Conservation (phyloP, 2,113 vertebrate genomes). For the Copsychus sechellarum region DNA sequence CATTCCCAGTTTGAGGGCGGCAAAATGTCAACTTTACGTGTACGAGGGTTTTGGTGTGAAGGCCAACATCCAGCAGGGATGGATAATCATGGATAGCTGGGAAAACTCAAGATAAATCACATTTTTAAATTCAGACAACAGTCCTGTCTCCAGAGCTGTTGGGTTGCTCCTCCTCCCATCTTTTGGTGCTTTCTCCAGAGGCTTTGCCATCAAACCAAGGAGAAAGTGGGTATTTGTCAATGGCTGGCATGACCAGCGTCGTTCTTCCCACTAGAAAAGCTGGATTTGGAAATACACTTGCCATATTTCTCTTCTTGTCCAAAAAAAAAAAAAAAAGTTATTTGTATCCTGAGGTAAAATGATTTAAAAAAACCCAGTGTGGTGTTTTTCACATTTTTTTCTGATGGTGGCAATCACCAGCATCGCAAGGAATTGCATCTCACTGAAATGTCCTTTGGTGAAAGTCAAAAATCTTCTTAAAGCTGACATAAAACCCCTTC, state of each 20-base stretch:
- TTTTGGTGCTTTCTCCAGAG: not conserved
- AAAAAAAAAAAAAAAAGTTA: not conserved
- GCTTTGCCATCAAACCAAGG: not conserved
- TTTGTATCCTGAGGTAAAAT: not conserved
- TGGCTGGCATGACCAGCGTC: not conserved
- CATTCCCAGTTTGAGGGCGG: not conserved
- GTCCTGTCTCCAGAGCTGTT: not conserved
- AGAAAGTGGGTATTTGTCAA: not conserved
- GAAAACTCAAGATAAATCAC: not conserved
- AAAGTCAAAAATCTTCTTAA: not conserved
- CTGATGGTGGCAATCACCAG: not conserved
- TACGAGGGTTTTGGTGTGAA: not conserved
- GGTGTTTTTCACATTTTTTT: not conserved
- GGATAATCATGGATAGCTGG: not conserved
- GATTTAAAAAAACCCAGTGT: accelerated
- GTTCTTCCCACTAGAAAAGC: not conserved
- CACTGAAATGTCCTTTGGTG: not conserved
- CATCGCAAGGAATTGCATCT: not conserved
- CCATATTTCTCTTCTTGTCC: not conserved
- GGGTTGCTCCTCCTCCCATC: not conserved
- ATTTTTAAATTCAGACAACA: not conserved
- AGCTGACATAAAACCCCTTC: not conserved
- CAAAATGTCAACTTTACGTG: accelerated
- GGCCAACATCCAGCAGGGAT: not conserved
- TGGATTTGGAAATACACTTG: not conserved